phyloP scores from a whole-genome alignment of 1,140 invertebrate species.

The Anastatus disparis region DNA sequence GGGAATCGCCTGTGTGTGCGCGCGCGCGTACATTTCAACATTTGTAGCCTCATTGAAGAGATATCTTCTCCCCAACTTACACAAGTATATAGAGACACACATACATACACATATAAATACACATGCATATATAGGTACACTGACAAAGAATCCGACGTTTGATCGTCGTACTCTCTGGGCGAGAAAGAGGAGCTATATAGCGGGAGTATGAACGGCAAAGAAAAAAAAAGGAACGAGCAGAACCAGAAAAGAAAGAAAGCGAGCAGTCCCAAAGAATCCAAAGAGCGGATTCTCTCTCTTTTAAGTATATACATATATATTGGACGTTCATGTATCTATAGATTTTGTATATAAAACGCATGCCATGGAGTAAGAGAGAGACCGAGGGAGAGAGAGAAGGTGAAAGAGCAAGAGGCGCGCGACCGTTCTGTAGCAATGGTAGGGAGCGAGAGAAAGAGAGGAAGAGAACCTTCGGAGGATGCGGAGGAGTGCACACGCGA shows the following conservation, averaged over 20 bases:
- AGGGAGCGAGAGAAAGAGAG: conserved; percentile 37
- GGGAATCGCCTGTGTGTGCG: conserved; percentile 26
- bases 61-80: neutral
- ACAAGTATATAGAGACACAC: too few relatives aligned
- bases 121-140: too few relatives aligned
- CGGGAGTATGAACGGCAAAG: conserved; percentile 26
- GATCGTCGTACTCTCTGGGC: conserved; percentile 30
- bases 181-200: neutral
- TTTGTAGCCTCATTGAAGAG: conserved; percentile 38
- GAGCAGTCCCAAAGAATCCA: conserved; percentile 12
- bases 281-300: conserved; percentile 25
- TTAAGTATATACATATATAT: too few relatives aligned
- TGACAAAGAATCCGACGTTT: conserved; percentile 41
- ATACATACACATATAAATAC: too few relatives aligned
- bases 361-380: neutral
- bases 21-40: conserved; percentile 35
- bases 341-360: too few relatives aligned
- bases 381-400: conserved; percentile 19
- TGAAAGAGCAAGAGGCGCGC: conserved; percentile 36
- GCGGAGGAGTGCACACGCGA: conserved; percentile 13
- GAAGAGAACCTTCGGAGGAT: conserved; percentile 5
- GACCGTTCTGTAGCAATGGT: too few relatives aligned
- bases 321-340: too few relatives aligned
- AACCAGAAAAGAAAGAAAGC: conserved; percentile 25
- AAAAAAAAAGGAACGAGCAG: conserved; percentile 1